Conservation (phyloP, 2,113 vertebrate genomes). For the Todiramphus chloris region DNA sequence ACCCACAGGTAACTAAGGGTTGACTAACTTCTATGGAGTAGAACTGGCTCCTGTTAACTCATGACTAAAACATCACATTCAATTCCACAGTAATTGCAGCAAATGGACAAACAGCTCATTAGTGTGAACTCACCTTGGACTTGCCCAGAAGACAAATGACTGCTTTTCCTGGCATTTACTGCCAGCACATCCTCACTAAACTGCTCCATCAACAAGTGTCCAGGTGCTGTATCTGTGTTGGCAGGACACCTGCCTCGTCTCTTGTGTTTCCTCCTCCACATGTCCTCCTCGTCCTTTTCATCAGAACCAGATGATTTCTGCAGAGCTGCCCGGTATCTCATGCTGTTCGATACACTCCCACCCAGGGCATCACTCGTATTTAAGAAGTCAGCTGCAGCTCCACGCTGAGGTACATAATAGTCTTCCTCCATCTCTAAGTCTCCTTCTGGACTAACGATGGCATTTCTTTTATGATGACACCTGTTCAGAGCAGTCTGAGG, state of each 20-base stretch:
- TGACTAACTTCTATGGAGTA: conserved; percentile 26
- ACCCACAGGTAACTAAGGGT: conserved; percentile 43
- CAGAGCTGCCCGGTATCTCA: not conserved
- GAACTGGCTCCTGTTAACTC: not conserved
- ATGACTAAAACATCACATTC: not conserved
- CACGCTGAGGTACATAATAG: not conserved
- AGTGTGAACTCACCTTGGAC: conserved; percentile 59
- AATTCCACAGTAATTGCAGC: conserved; percentile 19
- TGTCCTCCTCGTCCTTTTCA: conserved; percentile 32
- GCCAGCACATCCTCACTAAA: conserved; percentile 16
- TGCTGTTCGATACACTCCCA: not conserved
- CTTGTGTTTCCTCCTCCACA: conserved; percentile 13
- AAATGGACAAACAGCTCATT: not conserved
- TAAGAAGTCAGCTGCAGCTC: not conserved
- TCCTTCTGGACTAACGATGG: conserved; percentile 65
- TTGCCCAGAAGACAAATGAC: conserved; percentile 41
- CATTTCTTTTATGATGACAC: conserved; percentile 51
- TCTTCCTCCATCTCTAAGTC: conserved; percentile 76
- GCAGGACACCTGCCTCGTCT: conserved; percentile 16
- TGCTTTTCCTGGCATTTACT: conserved; percentile 42
- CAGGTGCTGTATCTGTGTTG: not conserved
- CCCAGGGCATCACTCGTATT: not conserved
- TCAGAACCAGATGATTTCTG: conserved; percentile 56
- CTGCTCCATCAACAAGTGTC: conserved; percentile 23
- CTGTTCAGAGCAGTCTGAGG: conserved; percentile 4